Evolutionary conservation across 92 coral and sea anemone species (phyloP).

Genomic region (Porites cylindrica): DNA sequence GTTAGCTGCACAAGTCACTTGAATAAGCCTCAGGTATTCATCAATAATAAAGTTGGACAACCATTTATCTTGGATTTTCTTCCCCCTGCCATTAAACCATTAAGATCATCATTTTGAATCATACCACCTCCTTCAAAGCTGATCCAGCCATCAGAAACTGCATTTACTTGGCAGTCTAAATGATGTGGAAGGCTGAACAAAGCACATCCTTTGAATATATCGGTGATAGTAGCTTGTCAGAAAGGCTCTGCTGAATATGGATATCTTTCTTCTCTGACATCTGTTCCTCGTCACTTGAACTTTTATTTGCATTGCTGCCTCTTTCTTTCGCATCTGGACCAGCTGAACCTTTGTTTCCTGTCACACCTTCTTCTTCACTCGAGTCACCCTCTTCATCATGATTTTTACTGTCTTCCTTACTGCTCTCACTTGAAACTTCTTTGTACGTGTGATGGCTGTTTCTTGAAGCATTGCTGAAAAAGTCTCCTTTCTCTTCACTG

Average conservation of each 20-base stretch:
- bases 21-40: conserved; percentile 48
- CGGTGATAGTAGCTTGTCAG: conserved; percentile 20
- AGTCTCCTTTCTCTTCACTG: conserved; percentile 29
- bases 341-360: neutral
- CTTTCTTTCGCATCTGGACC: neutral
- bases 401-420: conserved; percentile 20
- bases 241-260: conserved; percentile 36
- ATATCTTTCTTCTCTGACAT: neutral
- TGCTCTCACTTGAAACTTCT: conserved; percentile 14
- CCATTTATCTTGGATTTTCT: conserved; percentile 37
- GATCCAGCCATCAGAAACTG: conserved; percentile 54
- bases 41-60: conserved; percentile 57
- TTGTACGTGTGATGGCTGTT: neutral
- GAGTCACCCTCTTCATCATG: conserved; percentile 8
- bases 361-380: neutral
- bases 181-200: conserved; percentile 43
- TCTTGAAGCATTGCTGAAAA: neutral
- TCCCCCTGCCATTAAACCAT: conserved; percentile 41
- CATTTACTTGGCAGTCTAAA: conserved; percentile 49
- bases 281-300: conserved; percentile 17
- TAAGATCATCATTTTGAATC: conserved; percentile 39
- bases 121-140: conserved; percentile 48
- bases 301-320: conserved; percentile 3
- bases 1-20: conserved; percentile 26
- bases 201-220: conserved; percentile 31